Percentiles rank a stretch among this genome's conserved stretches.
phyloP scores from a whole-genome alignment of 1,140 invertebrate genomes.

The Drosophila kohkoa region DNA sequence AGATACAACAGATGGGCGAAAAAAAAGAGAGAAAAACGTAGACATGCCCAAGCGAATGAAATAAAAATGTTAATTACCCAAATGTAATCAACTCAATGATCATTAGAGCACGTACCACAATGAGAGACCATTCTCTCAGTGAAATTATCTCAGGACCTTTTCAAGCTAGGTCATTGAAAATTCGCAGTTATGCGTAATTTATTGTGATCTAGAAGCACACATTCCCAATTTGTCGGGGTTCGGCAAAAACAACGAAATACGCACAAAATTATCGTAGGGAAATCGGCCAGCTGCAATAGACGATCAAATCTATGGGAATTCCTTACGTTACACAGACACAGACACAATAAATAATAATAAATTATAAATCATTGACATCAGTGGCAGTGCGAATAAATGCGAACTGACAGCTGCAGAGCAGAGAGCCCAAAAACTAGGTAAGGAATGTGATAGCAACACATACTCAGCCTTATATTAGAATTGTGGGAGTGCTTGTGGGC shows the following conservation, averaged over 20 bases:
- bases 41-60: slow-evolving; percentile 27
- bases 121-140: neutral
- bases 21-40: neutral
- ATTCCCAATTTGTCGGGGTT: slow-evolving; percentile 1
- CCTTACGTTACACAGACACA: slow-evolving; percentile 16
- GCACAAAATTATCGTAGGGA: neutral
- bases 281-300: slow-evolving; percentile 55
- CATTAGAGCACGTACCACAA: slow-evolving; percentile 32
- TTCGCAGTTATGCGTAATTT: neutral
- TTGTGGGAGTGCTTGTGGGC: slow-evolving; percentile 3
- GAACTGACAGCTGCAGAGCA: slow-evolving; percentile 60
- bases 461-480: neutral
- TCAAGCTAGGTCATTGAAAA: slow-evolving; percentile 2
- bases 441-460: slow-evolving; percentile 37
- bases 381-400: slow-evolving; percentile 26
- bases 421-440: slow-evolving; percentile 39
- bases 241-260: neutral
- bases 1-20: slow-evolving; percentile 50
- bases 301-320: slow-evolving; percentile 20
- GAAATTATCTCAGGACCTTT: slow-evolving; percentile 13
- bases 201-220: neutral
- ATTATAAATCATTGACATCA: slow-evolving; percentile 43
- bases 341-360: slow-evolving; percentile 40
- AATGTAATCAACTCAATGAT: slow-evolving; percentile 54
- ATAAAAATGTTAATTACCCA: slow-evolving; percentile 62